Base-by-base conservation (phyloP, 2,113 vertebrate species). In the Choloepus hoffmanni region DNA sequence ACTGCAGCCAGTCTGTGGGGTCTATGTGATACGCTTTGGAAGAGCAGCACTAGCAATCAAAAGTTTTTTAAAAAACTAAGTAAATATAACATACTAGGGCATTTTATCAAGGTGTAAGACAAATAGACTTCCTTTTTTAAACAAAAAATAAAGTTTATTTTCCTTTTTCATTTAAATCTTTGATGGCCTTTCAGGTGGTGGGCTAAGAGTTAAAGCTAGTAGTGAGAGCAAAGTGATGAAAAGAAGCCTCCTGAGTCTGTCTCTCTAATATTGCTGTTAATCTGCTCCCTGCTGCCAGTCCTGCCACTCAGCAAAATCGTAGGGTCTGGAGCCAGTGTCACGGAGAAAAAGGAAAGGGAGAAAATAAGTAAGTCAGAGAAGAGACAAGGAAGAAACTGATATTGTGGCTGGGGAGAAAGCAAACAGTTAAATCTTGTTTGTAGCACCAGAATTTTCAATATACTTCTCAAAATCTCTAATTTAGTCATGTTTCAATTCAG, bases 41-140 rank as follows among this genome's bases (percentile, higher is more conserved):
- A 92, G 5, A 50, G 30, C 5, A n/a, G 26, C 30, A 19, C 9
- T 92, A 76, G 18, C 9, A 86, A 58, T n/a, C 58, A 40, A 67
- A 88, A 90, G 79, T 45, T 0, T 7, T 50, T 81, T 63, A 90
- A 70, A 24, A 11, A n/a, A 23, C 55, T 45, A 85, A 88, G 88
- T 89, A 92, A 89, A 92, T 21, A 79, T 58, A 97, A 89, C 28
- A 40, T 92, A 55, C 53, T n/a, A 78, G 82, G 65, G 19, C 21
- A 92, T 87, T 92, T 96, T 85, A 89, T 92, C 82, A 90, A 92
- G 15, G 53, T 95, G 7, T 92, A 96, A 95, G 68, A 94, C 89
- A 95, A 96, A 95, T 12, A 85, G 85, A 93, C 43, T 73, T 73
- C 19, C 74, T 89, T 73, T 92, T 87, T n/a, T 23, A 55, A 78